Base-by-base conservation (phyloP, 2,888 invertebrate species). In the Scrobipalpa atriplicella region DNA sequence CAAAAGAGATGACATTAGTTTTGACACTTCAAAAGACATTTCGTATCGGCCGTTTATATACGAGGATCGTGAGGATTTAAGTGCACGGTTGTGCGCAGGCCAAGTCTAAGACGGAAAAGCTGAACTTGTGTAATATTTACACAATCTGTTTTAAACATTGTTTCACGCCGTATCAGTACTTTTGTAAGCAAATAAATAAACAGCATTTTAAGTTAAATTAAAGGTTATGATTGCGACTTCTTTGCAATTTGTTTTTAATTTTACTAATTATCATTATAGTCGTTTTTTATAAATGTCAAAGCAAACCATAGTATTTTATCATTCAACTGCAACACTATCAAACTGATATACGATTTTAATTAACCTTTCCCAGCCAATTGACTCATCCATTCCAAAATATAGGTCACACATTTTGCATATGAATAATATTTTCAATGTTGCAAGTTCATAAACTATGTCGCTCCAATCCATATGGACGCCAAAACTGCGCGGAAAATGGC, bases 401-500 rank as follows among this genome's bases (percentile, higher is more conserved):
- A 10, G 39, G 39, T 39, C 11, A 8, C 39, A 39, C 39, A 5
- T 39, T 39, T 39, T 5, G 39, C 11, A 43, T 47, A 16, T 5
- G 10, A 47, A 3, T 16, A 47, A 47, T 47, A 47, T 47, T 16
- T 47, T 47, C 3, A 47, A 47, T 16, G n/a, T 16, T n/a, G 16
- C 13, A 29, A 56, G 8, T 56, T 56, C 6, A 21, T 21, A 21
- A 52, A 56, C 54, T 56, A 6, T 56, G 54, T 56, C 21, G 11
- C 29, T 29, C 11, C 54, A 56, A 56, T 56, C 21, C 13, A 56
- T 56, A 56, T 5, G 13, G 21, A 21, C 21, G 54, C 54, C 54
- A 56, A 56, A 56, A 56, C 54, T 21, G 21, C 54, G 10, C 9
- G 29, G 21, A 21, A 56, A 13, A 56, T 21, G 11, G 54, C 54